Conservation (phyloP, 2,797 vertebrate genomes). For the Pristis pectinata region DNA sequence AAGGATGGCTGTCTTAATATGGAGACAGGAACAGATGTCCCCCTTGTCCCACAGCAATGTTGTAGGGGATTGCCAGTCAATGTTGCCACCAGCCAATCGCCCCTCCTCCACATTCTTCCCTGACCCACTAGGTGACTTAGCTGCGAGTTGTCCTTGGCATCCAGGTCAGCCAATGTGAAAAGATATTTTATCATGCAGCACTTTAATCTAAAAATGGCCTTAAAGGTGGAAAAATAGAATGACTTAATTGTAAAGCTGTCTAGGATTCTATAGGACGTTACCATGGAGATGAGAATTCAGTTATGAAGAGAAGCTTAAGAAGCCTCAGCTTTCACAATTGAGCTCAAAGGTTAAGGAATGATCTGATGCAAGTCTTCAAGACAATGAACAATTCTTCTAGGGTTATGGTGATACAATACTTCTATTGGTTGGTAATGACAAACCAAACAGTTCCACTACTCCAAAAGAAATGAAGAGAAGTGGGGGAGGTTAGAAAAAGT, state of each 20-base stretch:
- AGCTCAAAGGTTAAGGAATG: not conserved
- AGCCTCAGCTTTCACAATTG: not conserved
- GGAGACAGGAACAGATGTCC: not conserved
- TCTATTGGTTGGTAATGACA: not conserved
- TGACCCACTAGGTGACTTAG: not conserved
- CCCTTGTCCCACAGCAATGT: not conserved
- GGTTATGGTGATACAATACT: not conserved
- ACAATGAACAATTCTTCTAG: not conserved
- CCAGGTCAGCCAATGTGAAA: not conserved
- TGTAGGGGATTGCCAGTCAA: not conserved
- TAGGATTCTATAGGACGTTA: not conserved
- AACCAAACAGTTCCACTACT: not conserved
- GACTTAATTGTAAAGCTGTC: not conserved
- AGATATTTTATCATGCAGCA: not conserved
- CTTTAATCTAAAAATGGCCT: not conserved
- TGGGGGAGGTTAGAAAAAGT: not conserved
- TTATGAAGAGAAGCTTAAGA: not conserved
- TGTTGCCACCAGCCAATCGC: too few species aligned
- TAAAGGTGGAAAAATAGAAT: not conserved
- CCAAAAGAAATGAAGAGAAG: not conserved
- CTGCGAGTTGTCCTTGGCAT: not conserved
- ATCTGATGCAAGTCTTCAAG: not conserved
- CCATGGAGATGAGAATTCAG: not conserved
- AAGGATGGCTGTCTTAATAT: not conserved
- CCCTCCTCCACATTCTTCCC: not conserved